phyloP scores from a whole-genome alignment of 2,888 invertebrate genomes.

The Apeira syringaria region DNA sequence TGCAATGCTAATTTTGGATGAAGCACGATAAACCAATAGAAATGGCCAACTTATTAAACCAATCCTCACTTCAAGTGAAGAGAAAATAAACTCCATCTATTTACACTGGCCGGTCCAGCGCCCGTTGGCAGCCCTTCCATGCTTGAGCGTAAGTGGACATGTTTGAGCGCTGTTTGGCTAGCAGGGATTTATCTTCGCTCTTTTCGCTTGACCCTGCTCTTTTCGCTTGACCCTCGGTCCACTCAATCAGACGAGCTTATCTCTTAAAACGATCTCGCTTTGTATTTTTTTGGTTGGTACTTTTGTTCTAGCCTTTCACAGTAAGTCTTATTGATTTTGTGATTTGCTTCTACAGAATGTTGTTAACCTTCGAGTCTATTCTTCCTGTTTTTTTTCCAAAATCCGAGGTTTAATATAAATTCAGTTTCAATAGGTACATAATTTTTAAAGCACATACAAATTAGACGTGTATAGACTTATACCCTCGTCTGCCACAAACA shows the following conservation, averaged over 20 bases:
- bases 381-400: too few species aligned
- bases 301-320: constrained; percentile 25
- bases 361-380: too few species aligned
- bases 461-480: too few species aligned
- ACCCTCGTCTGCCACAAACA: too few species aligned
- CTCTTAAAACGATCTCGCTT: constrained; percentile 53
- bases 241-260: constrained; percentile 70
- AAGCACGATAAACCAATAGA: constrained; percentile 3
- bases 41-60: constrained; percentile 13
- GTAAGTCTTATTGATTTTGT: constrained; percentile 22
- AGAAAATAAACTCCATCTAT: constrained; percentile 67
- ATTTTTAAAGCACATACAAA: too few species aligned
- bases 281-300: constrained; percentile 49
- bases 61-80: constrained; percentile 31
- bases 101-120: constrained; percentile 56
- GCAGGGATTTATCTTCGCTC: constrained; percentile 76
- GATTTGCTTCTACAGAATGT: constrained; percentile 2
- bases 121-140: constrained; percentile 54
- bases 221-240: constrained; percentile 64
- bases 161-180: constrained; percentile 79
- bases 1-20: too few species aligned
- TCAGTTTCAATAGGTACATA: too few species aligned
- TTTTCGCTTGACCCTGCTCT: constrained; percentile 74
- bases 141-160: constrained; percentile 73
- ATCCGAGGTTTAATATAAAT: background rate